Evolutionary conservation across 2,888 invertebrate genomes (phyloP).

Genomic region (Drosophila atripex): DNA sequence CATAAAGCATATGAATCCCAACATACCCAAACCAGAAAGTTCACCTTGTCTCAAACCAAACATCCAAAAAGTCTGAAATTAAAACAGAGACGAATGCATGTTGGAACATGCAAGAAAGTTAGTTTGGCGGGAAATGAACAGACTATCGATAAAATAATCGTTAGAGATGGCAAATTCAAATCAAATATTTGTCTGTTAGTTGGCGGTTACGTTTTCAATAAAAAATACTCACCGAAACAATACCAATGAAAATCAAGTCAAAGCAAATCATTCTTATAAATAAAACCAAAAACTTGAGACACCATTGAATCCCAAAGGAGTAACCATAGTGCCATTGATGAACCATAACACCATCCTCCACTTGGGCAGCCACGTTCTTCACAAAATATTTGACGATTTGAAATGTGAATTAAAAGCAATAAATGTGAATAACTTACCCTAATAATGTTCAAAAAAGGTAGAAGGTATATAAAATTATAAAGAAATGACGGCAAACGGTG

Average conservation of each 20-base stretch:
- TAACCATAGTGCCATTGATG: slow-evolving; percentile 78
- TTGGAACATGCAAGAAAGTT: too few relatives aligned
- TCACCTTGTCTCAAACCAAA: background rate
- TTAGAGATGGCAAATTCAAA: background rate
- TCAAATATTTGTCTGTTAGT: too few relatives aligned
- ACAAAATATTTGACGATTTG: background rate
- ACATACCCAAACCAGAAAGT: slow-evolving; percentile 8
- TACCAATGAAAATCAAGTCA: slow-evolving; percentile 45
- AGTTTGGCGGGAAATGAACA: background rate
- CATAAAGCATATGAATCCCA: slow-evolving; percentile 49
- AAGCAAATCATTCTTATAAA: slow-evolving; percentile 62
- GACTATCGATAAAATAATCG: background rate
- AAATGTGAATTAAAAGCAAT: background rate
- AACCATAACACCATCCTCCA: slow-evolving; percentile 62
- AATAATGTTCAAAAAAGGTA: slow-evolving; percentile 72
- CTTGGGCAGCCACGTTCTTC: slow-evolving; percentile 67
- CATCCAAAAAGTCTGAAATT: slow-evolving; percentile 49
- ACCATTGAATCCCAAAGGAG: slow-evolving; percentile 56
- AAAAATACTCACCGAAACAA: slow-evolving; percentile 52
- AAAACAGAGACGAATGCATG: too few relatives aligned
- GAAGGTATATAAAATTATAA: slow-evolving; percentile 69
- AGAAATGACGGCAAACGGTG: slow-evolving; percentile 60
- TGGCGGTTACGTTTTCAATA: background rate
- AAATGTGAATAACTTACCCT: slow-evolving; percentile 57
- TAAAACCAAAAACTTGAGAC: slow-evolving; percentile 58